phyloP scores from a whole-genome alignment of 2,113 vertebrate species.

The Micronycteris hirsuta region DNA sequence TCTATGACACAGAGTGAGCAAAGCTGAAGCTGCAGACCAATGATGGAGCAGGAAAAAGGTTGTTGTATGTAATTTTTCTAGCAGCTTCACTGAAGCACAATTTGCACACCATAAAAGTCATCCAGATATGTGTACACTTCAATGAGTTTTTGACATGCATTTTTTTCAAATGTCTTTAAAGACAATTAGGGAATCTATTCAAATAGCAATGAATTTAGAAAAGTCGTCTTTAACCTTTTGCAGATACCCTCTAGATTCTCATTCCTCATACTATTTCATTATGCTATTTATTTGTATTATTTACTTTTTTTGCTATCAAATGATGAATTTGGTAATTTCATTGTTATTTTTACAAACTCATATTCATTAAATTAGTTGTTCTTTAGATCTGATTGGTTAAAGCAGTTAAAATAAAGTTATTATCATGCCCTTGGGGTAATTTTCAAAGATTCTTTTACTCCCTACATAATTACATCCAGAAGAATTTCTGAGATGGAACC shows the following conservation, averaged over 20 bases:
- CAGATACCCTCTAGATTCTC: not conserved
- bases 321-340: not conserved
- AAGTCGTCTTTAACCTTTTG: not conserved
- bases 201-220: not conserved
- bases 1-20: not conserved
- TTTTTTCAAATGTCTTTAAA: not conserved
- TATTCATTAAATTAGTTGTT: slow-evolving; percentile 4
- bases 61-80: not conserved
- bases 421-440: not conserved
- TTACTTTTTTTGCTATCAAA: not conserved
- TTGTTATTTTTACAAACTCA: not conserved
- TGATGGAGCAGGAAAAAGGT: not conserved
- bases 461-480: not conserved
- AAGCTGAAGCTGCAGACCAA: not conserved
- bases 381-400: not conserved
- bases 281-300: not conserved
- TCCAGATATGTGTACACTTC: not conserved
- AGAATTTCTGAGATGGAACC: not conserved
- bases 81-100: not conserved
- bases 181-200: not conserved
- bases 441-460: not conserved
- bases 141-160: not conserved
- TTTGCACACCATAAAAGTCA: not conserved
- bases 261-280: not conserved
- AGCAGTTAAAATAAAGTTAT: not conserved